A percentile compares a stretch with the other conserved stretches of the same genome.
phyloP scores from a whole-genome alignment of 1,140 invertebrate genomes.

The Drosophila nigromelanica region DNA sequence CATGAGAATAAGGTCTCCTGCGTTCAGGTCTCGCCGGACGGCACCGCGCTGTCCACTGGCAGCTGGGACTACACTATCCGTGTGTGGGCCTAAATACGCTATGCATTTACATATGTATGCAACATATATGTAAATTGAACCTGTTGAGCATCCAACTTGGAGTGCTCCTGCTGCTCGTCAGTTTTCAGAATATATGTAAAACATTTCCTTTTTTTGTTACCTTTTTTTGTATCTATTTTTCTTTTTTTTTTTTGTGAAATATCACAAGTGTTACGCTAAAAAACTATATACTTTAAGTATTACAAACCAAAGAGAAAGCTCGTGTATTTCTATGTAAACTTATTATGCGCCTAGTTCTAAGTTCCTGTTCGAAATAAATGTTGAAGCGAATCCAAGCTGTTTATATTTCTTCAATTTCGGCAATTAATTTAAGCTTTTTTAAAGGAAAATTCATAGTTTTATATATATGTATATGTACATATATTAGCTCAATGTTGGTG shows the following conservation, averaged over 20 bases:
- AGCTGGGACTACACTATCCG: slow-evolving; percentile 99
- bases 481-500: too few species aligned
- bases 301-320: slow-evolving; percentile 35
- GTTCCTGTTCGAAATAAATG: slow-evolving; percentile 81
- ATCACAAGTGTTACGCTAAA: slow-evolving; percentile 24
- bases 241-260: slow-evolving; percentile 15
- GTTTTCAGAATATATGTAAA: slow-evolving; percentile 21
- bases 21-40: slow-evolving; percentile 97
- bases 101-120: neutral
- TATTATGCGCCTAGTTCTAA: slow-evolving; percentile 68
- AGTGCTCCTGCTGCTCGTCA: slow-evolving; percentile 6
- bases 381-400: slow-evolving; percentile 50
- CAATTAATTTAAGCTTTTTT: too few species aligned
- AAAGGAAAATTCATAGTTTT: too few species aligned
- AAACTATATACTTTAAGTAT: slow-evolving; percentile 45
- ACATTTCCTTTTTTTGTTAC: slow-evolving; percentile 25
- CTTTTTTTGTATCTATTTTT: neutral
- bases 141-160: slow-evolving; percentile 9
- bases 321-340: slow-evolving; percentile 52
- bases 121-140: slow-evolving; percentile 13
- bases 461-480: too few species aligned
- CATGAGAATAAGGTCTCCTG: slow-evolving; percentile 99
- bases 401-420: neutral
- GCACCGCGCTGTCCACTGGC: slow-evolving; percentile 97
- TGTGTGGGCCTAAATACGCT: slow-evolving; percentile 85